Evolutionary conservation across 1,140 invertebrate species (phyloP), one percentile per base, ranked within the genome.

Genomic region (Stegodyphus mimosarum): DNA sequence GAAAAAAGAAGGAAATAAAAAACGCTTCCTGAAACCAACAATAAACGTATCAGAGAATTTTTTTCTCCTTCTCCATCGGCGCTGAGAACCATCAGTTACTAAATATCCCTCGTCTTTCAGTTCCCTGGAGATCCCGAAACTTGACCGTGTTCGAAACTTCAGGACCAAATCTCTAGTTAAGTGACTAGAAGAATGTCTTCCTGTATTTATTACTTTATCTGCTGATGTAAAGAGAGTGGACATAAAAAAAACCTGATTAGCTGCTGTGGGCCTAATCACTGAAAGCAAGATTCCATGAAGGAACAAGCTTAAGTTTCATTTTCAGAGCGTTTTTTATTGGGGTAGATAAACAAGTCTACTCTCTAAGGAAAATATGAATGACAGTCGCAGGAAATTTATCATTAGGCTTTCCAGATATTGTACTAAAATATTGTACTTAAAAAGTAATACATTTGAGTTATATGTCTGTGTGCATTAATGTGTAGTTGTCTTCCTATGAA

Each of bases 191-290:
- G 60, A 76, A 76, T 78, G 64, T 13, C 50, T 78, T 50, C 48
- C 76, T 15, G 60, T 78, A 78, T 78, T 78, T 78, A 78, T 78
- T 78, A 78, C 76, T 78, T 78, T 78, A 78, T 78, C 48, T 78
- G 52, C 74, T 11, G 6, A 11, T 49, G 18, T 69, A 67, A 78
- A 78, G 53, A 67, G 33, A 66, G 13, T 66, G 64, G 7, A 67
- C 33, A 67, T 33, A 33, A 33, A 33, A 33, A 33, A 17, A 67
- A 67, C 9, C n/a, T 67, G 5, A 18, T 67, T 67, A 67, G 66
- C n/a, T 18, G n/a, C 66, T 67, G 33, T 67, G n/a, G n/a, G n/a
- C 66, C 5, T 64, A 64, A 64, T 76, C 55, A 64, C 64, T 9
- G 15, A 55, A 76, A 64, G 13, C 33, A 76, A 2, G 13, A 15